Evolutionary conservation across 2,888 invertebrate species (phyloP), one percentile per base, ranked within the genome.

Genomic region (Diplazon laetatorius): DNA sequence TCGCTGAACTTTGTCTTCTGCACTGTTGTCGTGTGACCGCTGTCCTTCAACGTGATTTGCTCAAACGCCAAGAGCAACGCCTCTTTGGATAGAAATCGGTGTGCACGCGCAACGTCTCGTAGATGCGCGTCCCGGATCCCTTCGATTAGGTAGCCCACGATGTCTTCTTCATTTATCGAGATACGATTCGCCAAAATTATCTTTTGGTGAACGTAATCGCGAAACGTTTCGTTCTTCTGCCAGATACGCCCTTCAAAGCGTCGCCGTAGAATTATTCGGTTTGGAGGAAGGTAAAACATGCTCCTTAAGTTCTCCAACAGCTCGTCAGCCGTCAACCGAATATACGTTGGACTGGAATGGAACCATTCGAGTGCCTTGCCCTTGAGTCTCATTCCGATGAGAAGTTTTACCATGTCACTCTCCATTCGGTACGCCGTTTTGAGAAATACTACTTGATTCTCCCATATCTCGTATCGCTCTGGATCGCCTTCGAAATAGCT

Each of bases 361-460:
- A 42, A 42, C 42, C 42, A 42, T 42, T 42, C 42, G 5, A 42
- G 3, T 12, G 42, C 42, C 42, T 42, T 42, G 10, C 42, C 42
- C 42, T 10, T 42, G 10, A 42, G 42, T 42, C 42, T 42, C 42
- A 42, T 42, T 42, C 42, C 42, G 10, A 42, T 42, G 42, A 42
- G 42, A 42, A 42, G 10, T 12, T 42, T 42, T 57, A 30, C 48
- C 14, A 37, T 37, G 16, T 50, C 22, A 30, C 70, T 60, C 0
- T 65, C 37, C 1, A 75, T 10, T 2, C 37, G 6, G 37, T 75
- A 71, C 14, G 66, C 52, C 12, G n/a, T 1, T 14, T 50, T 74
- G 9, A 69, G 9, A 35, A 69, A 74, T n/a, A 10, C n/a, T 0
- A 70, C 46, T 35, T 71, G 76, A 9, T 63, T 71, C 14, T 65